Conservation (phyloP, 1,140 invertebrate species). For the Eurosta solidaginis region DNA sequence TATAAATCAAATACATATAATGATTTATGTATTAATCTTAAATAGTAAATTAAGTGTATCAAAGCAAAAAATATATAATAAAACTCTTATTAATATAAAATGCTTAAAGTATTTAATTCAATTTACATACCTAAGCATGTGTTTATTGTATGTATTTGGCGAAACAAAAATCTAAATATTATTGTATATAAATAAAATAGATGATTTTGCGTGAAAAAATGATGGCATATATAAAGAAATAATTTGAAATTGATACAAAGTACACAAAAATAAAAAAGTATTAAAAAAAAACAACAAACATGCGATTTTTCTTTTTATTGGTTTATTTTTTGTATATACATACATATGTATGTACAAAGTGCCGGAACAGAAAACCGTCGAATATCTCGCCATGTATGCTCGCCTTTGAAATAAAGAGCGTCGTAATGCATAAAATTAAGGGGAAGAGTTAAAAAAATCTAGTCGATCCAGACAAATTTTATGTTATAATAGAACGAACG, state of each 20-base stretch:
- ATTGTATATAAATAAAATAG: constrained; percentile 48
- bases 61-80: neutral
- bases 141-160: neutral
- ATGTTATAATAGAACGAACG: too few relatives aligned
- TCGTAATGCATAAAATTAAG: too few relatives aligned
- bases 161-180: neutral
- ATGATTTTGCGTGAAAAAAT: constrained; percentile 32
- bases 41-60: neutral
- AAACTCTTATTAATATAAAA: neutral
- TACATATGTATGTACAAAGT: neutral
- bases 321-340: too few relatives aligned
- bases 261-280: constrained; percentile 29
- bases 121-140: neutral
- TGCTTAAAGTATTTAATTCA: neutral
- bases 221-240: constrained; percentile 3
- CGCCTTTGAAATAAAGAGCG: too few relatives aligned
- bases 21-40: neutral
- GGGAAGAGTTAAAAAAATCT: too few relatives aligned
- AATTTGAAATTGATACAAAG: constrained; percentile 25
- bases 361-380: neutral
- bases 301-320: constrained; percentile 43
- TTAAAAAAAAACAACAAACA: constrained; percentile 36
- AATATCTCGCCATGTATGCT: neutral
- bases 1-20: neutral
- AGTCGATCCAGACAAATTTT: too few relatives aligned